These are phyloP conservation scores for Toxonevra muliebris DNA, from an alignment of 2,888 invertebrate genomes.

Conservation along the genomic window DNA sequence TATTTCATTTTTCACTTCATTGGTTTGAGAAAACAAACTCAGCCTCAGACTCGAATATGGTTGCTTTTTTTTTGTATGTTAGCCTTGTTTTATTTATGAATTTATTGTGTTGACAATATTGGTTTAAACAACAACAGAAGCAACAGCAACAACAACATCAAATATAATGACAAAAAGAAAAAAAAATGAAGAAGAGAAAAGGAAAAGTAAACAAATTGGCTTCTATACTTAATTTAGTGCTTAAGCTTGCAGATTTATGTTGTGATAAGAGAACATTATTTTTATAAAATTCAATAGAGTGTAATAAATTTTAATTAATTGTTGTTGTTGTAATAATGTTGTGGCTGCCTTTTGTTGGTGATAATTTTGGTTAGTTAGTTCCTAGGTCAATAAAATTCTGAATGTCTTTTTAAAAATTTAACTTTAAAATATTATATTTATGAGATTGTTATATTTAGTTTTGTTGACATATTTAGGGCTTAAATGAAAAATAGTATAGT, in stretches of 20 bases:
- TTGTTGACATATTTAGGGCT: too few species aligned
- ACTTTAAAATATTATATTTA: too few species aligned
- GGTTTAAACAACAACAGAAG: neutral
- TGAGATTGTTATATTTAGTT: too few species aligned
- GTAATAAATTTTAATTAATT: conserved; percentile 33
- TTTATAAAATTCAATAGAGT: conserved; percentile 24
- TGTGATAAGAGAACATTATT: neutral
- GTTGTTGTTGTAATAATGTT: conserved; percentile 21
- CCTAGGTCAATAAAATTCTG: too few species aligned
- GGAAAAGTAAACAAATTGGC: conserved; percentile 21
- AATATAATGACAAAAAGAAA: too few species aligned
- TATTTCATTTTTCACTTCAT: conserved; percentile 4
- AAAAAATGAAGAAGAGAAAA: too few species aligned
- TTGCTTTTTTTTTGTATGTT: neutral
- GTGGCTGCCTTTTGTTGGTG: too few species aligned
- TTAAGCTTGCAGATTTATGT: conserved; percentile 4
- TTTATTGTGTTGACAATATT: conserved; percentile 9
- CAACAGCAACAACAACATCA: too few species aligned
- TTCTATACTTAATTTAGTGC: conserved; percentile 15
- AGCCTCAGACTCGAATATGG: neutral
- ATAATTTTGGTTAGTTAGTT: too few species aligned
- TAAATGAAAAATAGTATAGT: too few species aligned
- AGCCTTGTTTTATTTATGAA: conserved; percentile 6
- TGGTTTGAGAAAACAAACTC: neutral
- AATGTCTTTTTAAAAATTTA: too few species aligned